These are phyloP conservation scores for Lacerta bilineata DNA, from an alignment of 2,797 vertebrate species.

Conservation along the genomic window DNA sequence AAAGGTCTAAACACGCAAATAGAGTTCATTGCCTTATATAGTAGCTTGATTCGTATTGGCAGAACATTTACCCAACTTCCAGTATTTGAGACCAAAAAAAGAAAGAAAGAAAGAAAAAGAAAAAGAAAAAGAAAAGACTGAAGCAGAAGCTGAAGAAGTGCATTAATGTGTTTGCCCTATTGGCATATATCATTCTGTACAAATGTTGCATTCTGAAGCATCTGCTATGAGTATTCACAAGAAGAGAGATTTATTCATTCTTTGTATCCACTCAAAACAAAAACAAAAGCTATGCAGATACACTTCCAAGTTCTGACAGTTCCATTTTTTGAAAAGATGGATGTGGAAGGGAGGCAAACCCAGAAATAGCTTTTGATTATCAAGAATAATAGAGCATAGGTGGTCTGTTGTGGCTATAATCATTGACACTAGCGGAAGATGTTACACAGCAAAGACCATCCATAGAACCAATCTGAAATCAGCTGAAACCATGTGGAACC, in stretches of 20 bases:
- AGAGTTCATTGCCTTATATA: conserved; percentile 59
- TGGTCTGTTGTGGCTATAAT: neutral
- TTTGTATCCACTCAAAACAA: conserved; percentile 45
- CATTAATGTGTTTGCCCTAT: accelerated
- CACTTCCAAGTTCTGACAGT: conserved; percentile 23
- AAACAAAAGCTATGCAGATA: conserved; percentile 37
- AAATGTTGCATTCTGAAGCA: conserved; percentile 52
- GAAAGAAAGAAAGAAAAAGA: conserved; percentile 1
- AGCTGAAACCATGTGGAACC: neutral
- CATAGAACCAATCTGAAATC: neutral
- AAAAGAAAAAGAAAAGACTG: neutral
- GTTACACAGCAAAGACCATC: neutral
- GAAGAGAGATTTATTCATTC: conserved; percentile 52
- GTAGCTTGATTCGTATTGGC: conserved; percentile 44
- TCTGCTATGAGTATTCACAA: conserved; percentile 48
- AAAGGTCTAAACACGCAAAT: conserved; percentile 12
- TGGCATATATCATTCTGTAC: conserved; percentile 39
- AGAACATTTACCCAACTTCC: conserved; percentile 51
- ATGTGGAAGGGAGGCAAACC: neutral
- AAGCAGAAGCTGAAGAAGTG: conserved; percentile 59
- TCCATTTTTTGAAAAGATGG: conserved; percentile 10
- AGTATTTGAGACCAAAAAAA: conserved; percentile 26
- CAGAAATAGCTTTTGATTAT: conserved; percentile 29
- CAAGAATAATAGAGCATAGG: conserved; percentile 51
- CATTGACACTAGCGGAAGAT: neutral